Conservation (phyloP, 2,797 vertebrate species). For the Cygnus olor region DNA sequence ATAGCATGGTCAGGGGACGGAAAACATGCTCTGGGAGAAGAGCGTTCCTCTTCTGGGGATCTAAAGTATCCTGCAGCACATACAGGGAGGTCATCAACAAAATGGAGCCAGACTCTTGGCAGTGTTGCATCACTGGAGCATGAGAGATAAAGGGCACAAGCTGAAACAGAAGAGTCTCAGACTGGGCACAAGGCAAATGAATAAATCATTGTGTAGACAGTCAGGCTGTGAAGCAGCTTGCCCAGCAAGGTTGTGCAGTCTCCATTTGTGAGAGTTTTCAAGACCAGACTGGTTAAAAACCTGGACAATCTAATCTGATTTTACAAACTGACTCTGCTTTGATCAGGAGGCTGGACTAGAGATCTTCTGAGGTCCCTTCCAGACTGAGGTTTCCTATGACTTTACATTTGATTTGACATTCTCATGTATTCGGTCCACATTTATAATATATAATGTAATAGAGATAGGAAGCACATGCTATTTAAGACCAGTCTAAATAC, state of each 20-base stretch:
- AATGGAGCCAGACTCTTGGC: neutral
- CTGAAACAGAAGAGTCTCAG: neutral
- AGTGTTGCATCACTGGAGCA: neutral
- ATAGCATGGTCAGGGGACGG: neutral
- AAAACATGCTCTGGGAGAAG: neutral
- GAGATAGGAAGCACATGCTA: neutral
- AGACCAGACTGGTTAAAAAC: neutral
- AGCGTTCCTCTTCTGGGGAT: neutral
- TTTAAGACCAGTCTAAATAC: neutral
- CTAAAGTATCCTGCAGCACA: neutral
- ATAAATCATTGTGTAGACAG: neutral
- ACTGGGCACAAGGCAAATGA: neutral
- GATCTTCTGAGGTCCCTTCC: neutral
- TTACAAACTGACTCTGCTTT: neutral
- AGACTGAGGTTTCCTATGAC: neutral
- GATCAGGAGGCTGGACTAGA: neutral
- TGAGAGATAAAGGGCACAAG: neutral
- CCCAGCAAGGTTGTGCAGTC: neutral
- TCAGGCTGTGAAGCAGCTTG: neutral
- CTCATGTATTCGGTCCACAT: neutral
- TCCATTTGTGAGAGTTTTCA: neutral
- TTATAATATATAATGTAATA: neutral
- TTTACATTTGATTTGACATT: neutral
- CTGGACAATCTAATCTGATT: neutral
- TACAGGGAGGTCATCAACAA: neutral